Base-by-base conservation (phyloP, 2,797 vertebrate genomes). In the Cyprinodon diabolis region DNA sequence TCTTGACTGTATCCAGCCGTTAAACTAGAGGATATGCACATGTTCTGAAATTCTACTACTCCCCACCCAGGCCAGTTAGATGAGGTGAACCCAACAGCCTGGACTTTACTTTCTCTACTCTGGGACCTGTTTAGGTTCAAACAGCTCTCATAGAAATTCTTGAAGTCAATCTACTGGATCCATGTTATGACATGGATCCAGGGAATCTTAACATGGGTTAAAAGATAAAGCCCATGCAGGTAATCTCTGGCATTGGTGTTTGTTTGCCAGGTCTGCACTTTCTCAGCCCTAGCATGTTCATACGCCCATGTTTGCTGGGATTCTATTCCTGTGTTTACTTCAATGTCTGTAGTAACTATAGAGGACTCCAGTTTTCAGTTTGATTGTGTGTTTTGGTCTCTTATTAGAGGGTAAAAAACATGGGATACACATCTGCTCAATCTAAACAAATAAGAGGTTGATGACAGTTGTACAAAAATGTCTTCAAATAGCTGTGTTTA, bases 391-490 rank as follows among this genome's bases (percentile, higher is more conserved):
- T 10, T 45, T 45, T 67, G 63, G 3, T 76, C 4, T 52, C 37
- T 79, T 51, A 86, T 85, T 85, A 75, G 23, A 74, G 78, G 77
- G 60, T 37, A 40, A 51, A 65, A 40, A 14, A 19, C 68, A 77
- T 79, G 73, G 76, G 66, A 13, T 37, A 69, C 23, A n/a, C 0
- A 19, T 11, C 65, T 48, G 68, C 57, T 66, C 3, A 86, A 87
- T 86, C 86, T 90, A 87, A 92, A 89, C 81, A 89, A 58, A 76
- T 37, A 19, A 55, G 19, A 25, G 37, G 74, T 57, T 68, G 69
- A 13, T 69, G 71, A 57, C 4, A 72, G 76, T 84, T 76, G 66
- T 51, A 65, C 72, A 74, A 73, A 76, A 58, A 45, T 74, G 25
- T 30, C n/a, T 86, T 85, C 79, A 82, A 66, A 56, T 45, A 63